Evolutionary conservation across 2,113 vertebrate species (phyloP).

Genomic region (Corynorhinus townsendii): DNA sequence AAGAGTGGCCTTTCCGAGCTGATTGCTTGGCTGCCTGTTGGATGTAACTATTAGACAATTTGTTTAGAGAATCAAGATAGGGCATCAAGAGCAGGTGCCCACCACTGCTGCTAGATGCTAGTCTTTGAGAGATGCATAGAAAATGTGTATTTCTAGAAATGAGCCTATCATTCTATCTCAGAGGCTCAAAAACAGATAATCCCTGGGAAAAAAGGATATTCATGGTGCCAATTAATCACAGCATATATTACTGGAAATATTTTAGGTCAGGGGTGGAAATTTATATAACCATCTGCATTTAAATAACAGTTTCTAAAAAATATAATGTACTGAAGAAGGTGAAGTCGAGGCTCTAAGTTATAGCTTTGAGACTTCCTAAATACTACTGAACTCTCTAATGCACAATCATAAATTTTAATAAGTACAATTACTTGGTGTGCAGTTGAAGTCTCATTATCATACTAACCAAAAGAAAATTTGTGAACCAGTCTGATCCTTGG

Average conservation of each 20-base stretch:
- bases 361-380: conserved; percentile 34
- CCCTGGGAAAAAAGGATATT: not conserved
- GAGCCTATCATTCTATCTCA: conserved; percentile 62
- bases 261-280: conserved; percentile 72
- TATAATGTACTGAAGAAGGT: conserved; percentile 52
- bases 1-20: conserved; percentile 26
- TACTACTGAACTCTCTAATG: not conserved
- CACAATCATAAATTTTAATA: conserved; percentile 68
- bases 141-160: conserved; percentile 24
- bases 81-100: conserved; percentile 50
- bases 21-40: not conserved
- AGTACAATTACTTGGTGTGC: conserved; percentile 64
- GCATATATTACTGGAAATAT: conserved; percentile 68
- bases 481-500: conserved; percentile 38
- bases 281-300: conserved; percentile 75
- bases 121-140: conserved; percentile 16
- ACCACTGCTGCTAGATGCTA: conserved; percentile 18
- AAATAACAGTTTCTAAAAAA: conserved; percentile 73
- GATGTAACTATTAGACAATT: conserved; percentile 45
- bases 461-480: conserved; percentile 54
- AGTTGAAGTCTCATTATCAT: conserved; percentile 62
- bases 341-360: conserved; percentile 53
- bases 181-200: conserved; percentile 66
- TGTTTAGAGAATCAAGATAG: not conserved
- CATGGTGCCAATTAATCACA: conserved; percentile 68